Evolutionary conservation across 2,113 vertebrate genomes (phyloP), one percentile per base, ranked within the genome.

Genomic region (Philantomba maxwellii): DNA sequence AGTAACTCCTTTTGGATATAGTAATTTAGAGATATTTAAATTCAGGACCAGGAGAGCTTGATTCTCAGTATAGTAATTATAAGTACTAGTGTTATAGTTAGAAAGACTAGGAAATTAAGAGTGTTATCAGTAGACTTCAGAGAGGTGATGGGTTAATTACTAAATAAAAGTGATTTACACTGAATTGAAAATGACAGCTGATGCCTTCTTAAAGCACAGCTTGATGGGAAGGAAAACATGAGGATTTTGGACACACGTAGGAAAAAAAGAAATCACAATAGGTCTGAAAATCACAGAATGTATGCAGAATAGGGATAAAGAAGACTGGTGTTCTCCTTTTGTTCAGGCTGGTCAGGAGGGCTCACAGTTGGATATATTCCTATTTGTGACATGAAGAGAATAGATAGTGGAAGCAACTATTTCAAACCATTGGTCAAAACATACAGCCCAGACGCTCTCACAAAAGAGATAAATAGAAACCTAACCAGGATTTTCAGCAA

Each of bases 121-220:
- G 11, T 62, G 4, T 87, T 93, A 83, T 70, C 64, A 81, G 21
- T 73, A 87, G 53, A 62, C 78, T 92, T 89, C 7, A 21, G 77
- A 94, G 47, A 85, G 19, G 60, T 87, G 55, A 87, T 16, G 80
- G 25, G 19, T 96, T 94, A 78, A 87, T 92, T 89, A 86, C 36
- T 94, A 96, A 97, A 75, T 90, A 89, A 94, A 93, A 93, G 5
- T n/a, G 47, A 94, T 91, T 94, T 80, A 39, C 16, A 70, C 58
- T 87, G 39, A 88, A 77, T 87, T 57, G 53, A 93, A 96, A 97
- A 49, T 85, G 33, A 39, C 25, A 87, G 73, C 30, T 43, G 28
- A 83, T 89, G 39, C 23, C 82, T 94, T 96, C 45, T 92, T 66
- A 90, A 82, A 90, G 25, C 49, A 60, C 3, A 10, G 45, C 28